A percentile compares a stretch with the other conserved stretches of the same genome.
Evolutionary conservation across 1,140 invertebrate genomes (phyloP).

Genomic region (Lepidurus packardi): DNA sequence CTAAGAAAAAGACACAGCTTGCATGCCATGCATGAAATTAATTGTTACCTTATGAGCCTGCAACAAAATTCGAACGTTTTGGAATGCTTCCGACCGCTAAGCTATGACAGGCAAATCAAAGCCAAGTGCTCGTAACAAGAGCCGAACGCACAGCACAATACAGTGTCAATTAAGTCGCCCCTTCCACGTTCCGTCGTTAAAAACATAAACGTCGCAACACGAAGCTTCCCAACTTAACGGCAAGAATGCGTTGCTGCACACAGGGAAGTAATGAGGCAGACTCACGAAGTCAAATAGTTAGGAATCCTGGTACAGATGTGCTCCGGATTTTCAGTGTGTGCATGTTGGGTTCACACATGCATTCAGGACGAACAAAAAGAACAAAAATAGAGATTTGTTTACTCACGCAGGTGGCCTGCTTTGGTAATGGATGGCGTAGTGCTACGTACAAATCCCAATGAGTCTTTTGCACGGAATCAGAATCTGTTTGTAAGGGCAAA

Average conservation of each 20-base stretch:
- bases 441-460: background rate
- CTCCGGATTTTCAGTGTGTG: background rate
- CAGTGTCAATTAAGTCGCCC: background rate
- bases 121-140: background rate
- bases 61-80: background rate
- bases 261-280: background rate
- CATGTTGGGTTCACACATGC: background rate
- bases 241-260: background rate
- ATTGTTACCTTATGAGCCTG: background rate
- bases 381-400: background rate
- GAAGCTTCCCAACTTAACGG: background rate
- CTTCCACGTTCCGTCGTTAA: background rate
- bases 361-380: background rate
- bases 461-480: background rate
- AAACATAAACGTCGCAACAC: background rate
- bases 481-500: background rate
- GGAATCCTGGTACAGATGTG: conserved; percentile 3
- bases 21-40: background rate
- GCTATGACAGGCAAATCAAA: background rate
- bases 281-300: background rate
- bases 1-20: background rate
- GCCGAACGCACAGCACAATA: background rate
- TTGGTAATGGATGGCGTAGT: background rate
- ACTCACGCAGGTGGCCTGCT: background rate
- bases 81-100: background rate